These are phyloP conservation scores for Psittacula echo DNA, from an alignment of 2,797 vertebrate species.

Conservation along the genomic window DNA sequence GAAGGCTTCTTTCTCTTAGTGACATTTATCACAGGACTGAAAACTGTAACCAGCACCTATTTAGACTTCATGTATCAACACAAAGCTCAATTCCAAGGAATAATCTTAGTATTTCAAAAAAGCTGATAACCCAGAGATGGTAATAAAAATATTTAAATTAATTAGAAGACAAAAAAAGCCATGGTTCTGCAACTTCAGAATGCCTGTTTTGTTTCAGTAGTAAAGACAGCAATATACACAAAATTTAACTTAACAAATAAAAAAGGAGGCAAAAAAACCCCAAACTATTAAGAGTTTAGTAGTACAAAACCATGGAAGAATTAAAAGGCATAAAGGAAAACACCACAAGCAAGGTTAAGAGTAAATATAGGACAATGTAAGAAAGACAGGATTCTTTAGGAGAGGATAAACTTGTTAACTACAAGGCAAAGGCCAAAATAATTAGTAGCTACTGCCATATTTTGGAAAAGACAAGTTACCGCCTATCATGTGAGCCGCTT, in stretches of 20 bases:
- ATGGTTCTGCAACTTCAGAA: neutral
- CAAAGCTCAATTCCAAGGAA: neutral
- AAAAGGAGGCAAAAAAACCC: neutral
- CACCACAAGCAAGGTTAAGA: neutral
- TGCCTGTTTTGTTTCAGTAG: neutral
- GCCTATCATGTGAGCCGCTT: neutral
- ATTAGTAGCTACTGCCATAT: neutral
- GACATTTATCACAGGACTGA: neutral
- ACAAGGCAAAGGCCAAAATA: neutral
- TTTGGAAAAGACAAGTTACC: neutral
- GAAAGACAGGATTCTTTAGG: neutral
- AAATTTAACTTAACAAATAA: neutral
- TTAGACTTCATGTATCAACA: neutral
- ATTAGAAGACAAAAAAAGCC: neutral
- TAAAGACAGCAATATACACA: neutral
- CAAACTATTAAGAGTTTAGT: neutral
- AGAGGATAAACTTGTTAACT: neutral
- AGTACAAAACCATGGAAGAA: neutral
- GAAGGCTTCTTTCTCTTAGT: neutral
- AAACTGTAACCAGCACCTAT: neutral
- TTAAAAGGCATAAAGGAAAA: neutral
- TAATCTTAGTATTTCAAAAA: neutral
- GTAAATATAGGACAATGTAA: neutral
- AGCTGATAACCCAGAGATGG: neutral
- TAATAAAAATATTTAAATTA: neutral